A percentile compares a stretch with the other conserved stretches of the same genome.
phyloP scores from a whole-genome alignment of 2,113 vertebrate genomes.

The Cinclus cinclus region DNA sequence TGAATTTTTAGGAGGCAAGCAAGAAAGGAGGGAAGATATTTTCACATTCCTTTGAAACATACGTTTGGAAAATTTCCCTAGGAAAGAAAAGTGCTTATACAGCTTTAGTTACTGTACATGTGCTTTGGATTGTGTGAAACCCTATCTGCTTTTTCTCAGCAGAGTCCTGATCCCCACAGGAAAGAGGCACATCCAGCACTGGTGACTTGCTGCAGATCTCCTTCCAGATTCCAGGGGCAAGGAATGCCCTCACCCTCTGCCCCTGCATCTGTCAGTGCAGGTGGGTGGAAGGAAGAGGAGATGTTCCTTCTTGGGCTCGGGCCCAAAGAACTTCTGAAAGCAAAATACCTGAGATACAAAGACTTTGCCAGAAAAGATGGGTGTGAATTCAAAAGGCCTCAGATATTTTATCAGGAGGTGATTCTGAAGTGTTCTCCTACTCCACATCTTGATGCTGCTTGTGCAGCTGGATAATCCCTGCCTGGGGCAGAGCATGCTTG shows the following conservation, averaged over 20 bases:
- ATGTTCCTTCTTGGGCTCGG: background rate
- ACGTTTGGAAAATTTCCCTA: constrained; percentile 12
- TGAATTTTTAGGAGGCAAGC: background rate
- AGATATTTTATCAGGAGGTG: background rate
- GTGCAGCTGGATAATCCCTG: background rate
- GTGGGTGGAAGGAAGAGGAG: background rate
- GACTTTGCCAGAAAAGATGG: background rate
- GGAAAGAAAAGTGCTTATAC: constrained; percentile 46
- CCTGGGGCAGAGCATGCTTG: background rate
- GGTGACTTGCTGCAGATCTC: background rate
- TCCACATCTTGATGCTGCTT: background rate
- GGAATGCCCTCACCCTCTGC: background rate
- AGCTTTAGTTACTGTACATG: constrained; percentile 35
- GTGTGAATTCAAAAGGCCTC: background rate
- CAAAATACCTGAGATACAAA: background rate
- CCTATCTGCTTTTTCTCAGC: constrained; percentile 52
- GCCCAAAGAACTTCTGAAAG: background rate
- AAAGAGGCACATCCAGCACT: background rate
- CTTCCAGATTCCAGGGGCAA: background rate
- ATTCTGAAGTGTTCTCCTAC: background rate
- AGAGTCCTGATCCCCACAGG: background rate
- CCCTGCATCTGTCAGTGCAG: background rate
- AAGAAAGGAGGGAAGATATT: background rate
- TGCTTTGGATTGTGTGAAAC: constrained; percentile 67
- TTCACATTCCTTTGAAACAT: constrained; percentile 37